Percentiles rank a stretch among this genome's conserved stretches.
Evolutionary conservation across 2,113 vertebrate genomes (phyloP).

Genomic region (Gallinago media): DNA sequence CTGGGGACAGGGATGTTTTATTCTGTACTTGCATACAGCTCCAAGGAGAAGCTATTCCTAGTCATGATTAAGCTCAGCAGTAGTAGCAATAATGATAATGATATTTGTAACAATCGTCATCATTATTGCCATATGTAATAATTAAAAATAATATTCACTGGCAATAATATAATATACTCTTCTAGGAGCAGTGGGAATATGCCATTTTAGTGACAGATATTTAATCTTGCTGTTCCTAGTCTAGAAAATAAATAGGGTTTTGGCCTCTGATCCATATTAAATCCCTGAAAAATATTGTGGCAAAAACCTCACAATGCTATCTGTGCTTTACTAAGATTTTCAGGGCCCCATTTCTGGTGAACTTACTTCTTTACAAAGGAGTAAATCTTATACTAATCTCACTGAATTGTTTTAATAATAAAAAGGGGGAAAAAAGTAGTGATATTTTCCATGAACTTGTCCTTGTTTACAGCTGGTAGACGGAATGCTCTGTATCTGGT

Average conservation of each 20-base stretch:
- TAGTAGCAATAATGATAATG: neutral
- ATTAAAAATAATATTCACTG: neutral
- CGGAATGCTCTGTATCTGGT: neutral
- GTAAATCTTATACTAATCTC: neutral
- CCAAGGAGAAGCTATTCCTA: neutral
- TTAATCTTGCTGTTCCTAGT: neutral
- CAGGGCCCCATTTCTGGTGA: neutral
- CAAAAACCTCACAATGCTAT: neutral
- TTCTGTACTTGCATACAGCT: neutral
- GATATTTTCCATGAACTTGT: neutral
- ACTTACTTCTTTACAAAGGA: neutral
- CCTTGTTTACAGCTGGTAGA: neutral
- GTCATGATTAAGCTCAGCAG: neutral
- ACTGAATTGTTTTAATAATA: neutral
- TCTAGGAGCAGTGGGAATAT: neutral
- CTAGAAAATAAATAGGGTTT: neutral
- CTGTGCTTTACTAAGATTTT: neutral
- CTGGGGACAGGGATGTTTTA: neutral
- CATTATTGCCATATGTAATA: neutral
- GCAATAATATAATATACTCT: neutral
- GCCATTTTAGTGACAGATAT: neutral
- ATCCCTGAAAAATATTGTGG: neutral
- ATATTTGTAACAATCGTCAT: neutral
- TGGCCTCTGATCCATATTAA: neutral
- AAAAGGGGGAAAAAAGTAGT: neutral